Conservation (phyloP, 2,888 invertebrate species). For the Dolichopus griseipennis region DNA sequence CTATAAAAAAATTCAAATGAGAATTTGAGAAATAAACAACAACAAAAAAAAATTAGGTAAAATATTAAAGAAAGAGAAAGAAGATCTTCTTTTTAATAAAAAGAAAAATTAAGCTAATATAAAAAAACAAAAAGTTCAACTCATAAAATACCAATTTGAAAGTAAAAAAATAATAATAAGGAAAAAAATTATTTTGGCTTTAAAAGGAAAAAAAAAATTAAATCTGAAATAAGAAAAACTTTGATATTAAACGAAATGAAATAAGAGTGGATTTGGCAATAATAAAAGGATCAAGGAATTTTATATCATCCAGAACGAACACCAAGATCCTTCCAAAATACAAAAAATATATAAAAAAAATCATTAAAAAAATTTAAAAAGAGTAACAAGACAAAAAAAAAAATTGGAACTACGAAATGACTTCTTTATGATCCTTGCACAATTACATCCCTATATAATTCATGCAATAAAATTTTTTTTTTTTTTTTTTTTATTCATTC, state of each 20-base stretch:
- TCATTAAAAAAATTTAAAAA: neutral
- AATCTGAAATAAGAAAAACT: too few species aligned
- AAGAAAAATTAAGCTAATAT: neutral
- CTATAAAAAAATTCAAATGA: too few species aligned
- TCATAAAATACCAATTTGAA: too few species aligned
- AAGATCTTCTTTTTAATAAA: neutral
- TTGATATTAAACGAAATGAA: too few species aligned
- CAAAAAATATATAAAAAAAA: neutral
- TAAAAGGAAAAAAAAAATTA: too few species aligned
- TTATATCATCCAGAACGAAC: neutral
- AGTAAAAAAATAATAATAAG: too few species aligned
- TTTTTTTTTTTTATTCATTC: neutral
- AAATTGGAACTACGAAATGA: neutral
- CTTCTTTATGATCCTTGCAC: slow-evolving; percentile 6
- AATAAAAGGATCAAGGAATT: neutral
- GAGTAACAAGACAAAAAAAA: neutral
- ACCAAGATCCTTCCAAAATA: slow-evolving; percentile 1
- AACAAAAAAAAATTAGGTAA: too few species aligned
- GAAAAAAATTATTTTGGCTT: too few species aligned
- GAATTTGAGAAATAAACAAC: too few species aligned
- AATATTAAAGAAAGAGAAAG: too few species aligned
- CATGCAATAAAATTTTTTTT: neutral
- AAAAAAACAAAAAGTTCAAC: neutral
- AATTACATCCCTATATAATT: slow-evolving; percentile 4
- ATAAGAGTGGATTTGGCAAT: neutral